Percentiles rank a stretch among this genome's conserved stretches.
phyloP scores from a whole-genome alignment of 2,113 vertebrate species.

The Meriones unguiculatus region DNA sequence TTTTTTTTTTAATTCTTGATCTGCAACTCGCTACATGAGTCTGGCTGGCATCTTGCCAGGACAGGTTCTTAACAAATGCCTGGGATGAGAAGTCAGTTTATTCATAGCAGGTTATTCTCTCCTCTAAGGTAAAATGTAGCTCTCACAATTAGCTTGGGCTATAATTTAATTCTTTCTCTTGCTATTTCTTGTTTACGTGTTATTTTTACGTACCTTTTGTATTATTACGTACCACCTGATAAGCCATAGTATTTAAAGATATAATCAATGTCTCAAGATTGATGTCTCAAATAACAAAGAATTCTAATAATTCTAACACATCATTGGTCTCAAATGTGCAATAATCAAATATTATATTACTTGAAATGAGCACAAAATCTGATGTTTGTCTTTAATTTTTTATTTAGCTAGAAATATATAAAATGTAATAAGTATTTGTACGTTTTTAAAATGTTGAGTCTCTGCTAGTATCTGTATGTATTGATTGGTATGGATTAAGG shows the following conservation, averaged over 20 bases:
- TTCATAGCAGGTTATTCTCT: slow-evolving; percentile 47
- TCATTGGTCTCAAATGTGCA: slow-evolving; percentile 5
- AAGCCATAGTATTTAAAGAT: slow-evolving; percentile 55
- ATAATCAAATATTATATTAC: slow-evolving; percentile 7
- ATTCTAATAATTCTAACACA: slow-evolving; percentile 38
- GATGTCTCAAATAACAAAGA: slow-evolving; percentile 29
- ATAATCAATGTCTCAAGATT: background rate
- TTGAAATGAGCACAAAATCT: slow-evolving; percentile 16
- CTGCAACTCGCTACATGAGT: slow-evolving; percentile 13
- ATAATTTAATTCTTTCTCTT: slow-evolving; percentile 1
- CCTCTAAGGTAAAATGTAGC: slow-evolving; percentile 30
- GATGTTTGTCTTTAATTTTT: slow-evolving; percentile 38
- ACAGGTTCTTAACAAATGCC: slow-evolving; percentile 33
- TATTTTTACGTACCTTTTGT: slow-evolving; percentile 32
- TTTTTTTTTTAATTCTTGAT: slow-evolving; percentile 52
- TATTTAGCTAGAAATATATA: slow-evolving; percentile 33
- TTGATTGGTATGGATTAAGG: slow-evolving; percentile 16
- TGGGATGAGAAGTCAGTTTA: slow-evolving; percentile 39
- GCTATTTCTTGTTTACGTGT: slow-evolving; percentile 52
- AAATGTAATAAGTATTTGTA: background rate
- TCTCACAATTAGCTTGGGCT: slow-evolving; percentile 21
- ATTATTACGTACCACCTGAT: slow-evolving; percentile 4
- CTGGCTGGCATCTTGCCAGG: slow-evolving; percentile 68
- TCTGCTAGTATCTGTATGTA: background rate
- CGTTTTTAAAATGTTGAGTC: background rate